Conservation (phyloP, 2,797 vertebrate species). For the Melanotaenia trifasciata region DNA sequence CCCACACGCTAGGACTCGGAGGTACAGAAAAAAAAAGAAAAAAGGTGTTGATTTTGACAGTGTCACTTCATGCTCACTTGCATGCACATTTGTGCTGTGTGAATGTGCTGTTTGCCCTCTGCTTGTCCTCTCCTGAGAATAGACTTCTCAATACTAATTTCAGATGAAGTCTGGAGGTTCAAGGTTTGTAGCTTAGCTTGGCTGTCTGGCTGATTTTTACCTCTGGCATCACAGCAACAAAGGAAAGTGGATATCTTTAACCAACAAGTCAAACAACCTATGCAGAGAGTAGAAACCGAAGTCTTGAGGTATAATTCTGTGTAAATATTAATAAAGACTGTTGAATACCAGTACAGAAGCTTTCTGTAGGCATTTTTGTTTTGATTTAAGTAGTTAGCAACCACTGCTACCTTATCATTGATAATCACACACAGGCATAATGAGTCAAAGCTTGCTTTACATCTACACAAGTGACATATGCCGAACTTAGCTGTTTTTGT, state of each 20-base stretch:
- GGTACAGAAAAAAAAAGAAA: slow-evolving; percentile 38
- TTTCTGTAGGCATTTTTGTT: too few relatives aligned
- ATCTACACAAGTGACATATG: background rate
- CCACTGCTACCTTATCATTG: background rate
- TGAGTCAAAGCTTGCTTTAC: too few relatives aligned
- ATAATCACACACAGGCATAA: background rate
- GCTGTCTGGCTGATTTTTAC: slow-evolving; percentile 60
- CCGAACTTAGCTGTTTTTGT: background rate
- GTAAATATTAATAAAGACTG: background rate
- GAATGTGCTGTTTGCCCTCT: slow-evolving; percentile 40
- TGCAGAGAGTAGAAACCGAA: slow-evolving; percentile 19
- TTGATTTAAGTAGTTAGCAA: too few relatives aligned
- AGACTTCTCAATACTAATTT: slow-evolving; percentile 55
- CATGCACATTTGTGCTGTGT: slow-evolving; percentile 29
- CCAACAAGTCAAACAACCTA: slow-evolving; percentile 21
- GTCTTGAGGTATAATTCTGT: background rate
- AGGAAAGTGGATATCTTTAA: slow-evolving; percentile 43
- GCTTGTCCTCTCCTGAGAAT: slow-evolving; percentile 54
- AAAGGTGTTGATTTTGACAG: slow-evolving; percentile 60
- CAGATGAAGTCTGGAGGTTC: slow-evolving; percentile 44
- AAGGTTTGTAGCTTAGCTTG: slow-evolving; percentile 25
- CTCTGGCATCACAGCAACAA: slow-evolving; percentile 56
- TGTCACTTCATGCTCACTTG: slow-evolving; percentile 52
- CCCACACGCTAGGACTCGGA: slow-evolving; percentile 54
- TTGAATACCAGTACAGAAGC: background rate